Conservation (phyloP, 2,888 invertebrate species). For the Hypsopygia costalis region DNA sequence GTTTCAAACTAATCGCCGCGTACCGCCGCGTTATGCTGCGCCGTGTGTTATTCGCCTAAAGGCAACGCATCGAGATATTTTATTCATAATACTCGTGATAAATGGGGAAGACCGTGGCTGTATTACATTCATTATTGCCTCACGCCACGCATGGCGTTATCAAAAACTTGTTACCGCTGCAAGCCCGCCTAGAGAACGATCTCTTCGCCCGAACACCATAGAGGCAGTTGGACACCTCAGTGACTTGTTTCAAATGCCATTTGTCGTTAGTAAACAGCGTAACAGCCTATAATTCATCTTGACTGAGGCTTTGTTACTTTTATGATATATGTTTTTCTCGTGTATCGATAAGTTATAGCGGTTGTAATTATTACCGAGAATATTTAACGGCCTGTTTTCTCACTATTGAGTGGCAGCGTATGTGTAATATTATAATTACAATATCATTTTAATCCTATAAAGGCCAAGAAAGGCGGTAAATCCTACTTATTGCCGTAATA, state of each 20-base stretch:
- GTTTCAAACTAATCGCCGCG: no score
- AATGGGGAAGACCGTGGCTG: conserved; percentile 64
- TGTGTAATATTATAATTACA: conserved; percentile 5
- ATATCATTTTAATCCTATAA: background rate
- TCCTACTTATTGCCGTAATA: no score
- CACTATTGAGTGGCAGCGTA: conserved; percentile 1
- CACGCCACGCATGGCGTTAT: conserved; percentile 67
- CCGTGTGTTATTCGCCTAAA: conserved; percentile 29
- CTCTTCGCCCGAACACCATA: conserved; percentile 43
- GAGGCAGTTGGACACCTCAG: conserved; percentile 34
- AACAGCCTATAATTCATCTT: conserved; percentile 59
- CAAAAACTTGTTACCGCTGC: conserved; percentile 71
- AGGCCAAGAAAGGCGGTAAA: background rate
- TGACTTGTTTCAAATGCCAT: conserved; percentile 59
- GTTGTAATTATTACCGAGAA: conserved; percentile 34
- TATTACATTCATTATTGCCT: conserved; percentile 75
- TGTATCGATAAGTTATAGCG: conserved; percentile 38
- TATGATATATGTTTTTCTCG: conserved; percentile 43
- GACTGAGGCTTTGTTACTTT: conserved; percentile 52
- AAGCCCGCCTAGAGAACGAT: conserved; percentile 50
- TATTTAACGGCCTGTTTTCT: conserved; percentile 2
- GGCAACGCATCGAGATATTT: conserved; percentile 67
- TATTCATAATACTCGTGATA: conserved; percentile 75
- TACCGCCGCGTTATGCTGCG: no score
- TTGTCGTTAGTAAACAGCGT: conserved; percentile 60